Base-by-base conservation (phyloP, 1,140 invertebrate species). In the Cataglyphis hispanica region DNA sequence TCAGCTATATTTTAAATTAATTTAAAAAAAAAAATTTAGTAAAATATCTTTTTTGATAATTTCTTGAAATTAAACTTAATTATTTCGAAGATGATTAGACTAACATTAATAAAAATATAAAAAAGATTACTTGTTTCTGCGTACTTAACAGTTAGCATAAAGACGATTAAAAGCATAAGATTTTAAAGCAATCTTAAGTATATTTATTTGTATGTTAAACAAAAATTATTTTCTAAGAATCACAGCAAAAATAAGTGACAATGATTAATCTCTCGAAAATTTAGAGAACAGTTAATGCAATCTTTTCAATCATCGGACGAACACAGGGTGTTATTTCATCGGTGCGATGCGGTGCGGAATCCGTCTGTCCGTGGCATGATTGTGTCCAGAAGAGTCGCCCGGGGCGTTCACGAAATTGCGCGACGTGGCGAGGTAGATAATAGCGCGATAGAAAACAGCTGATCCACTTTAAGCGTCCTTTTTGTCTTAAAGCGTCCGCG, bases 381-480 rank as follows among this genome's bases (percentile, higher is more conserved):
- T 75, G 78, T 74, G 75, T 88, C 81, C 40, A 66, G 86, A 56
- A 34, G 72, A 66, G 69, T 37, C 63, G 22, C 53, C 50, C 70
- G 50, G 61, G 69, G 50, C 76, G 76, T 58, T 80, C 56, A 61
- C 77, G 27, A 64, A 84, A 86, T 74, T 67, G 66, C 80, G 58
- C 46, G 50, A 40, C 22, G 34, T 19, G 8, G 27, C 27, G 31
- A 40, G 19, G 16, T 31, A 66, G 61, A 80, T 78, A 90, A 88
- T 83, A 75, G 64, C 50, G 64, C 67, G 86, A 87, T 90, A 90
- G 89, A 87, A 90, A 90, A 88, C 66, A 88, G 84, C 86, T 85
- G 89, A 90, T 90, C 89, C 89, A 85, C 89, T 90, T 90, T 90
- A 90, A 90, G 83, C 86, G 43, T 86, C 72, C 86, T 90, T 90